These are phyloP conservation scores for Chymomyza procnemis DNA, from an alignment of 2,888 invertebrate species.

Conservation along the genomic window DNA sequence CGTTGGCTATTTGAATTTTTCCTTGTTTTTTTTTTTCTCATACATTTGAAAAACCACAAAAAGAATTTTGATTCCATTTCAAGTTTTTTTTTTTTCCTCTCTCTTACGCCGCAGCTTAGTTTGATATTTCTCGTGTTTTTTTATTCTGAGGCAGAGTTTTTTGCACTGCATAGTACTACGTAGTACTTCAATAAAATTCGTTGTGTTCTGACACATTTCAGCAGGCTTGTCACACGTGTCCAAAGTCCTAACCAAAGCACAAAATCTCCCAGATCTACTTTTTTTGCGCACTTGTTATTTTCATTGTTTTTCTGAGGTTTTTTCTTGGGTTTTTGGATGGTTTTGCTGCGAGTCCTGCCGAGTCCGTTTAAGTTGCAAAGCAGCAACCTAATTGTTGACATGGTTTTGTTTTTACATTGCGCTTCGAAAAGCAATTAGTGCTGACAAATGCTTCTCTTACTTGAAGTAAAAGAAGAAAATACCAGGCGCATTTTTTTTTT, in stretches of 20 bases:
- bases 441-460: constrained; percentile 50
- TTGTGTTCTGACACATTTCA: constrained; percentile 39
- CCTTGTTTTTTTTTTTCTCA: constrained; percentile 11
- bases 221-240: constrained; percentile 48
- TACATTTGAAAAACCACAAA: constrained; percentile 33
- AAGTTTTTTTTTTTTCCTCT: background rate
- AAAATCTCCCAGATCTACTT: constrained; percentile 18
- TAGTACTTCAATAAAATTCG: constrained; percentile 34
- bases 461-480: constrained; percentile 11
- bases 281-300: constrained; percentile 17
- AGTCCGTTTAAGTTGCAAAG: constrained; percentile 5
- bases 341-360: too few species aligned
- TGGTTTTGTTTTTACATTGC: constrained; percentile 26
- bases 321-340: background rate
- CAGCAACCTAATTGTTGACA: constrained; percentile 42
- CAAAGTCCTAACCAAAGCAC: constrained; percentile 17
- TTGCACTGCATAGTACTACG: constrained; percentile 2
- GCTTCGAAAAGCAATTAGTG: constrained; percentile 60
- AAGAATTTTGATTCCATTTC: constrained; percentile 41
- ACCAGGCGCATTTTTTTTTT: background rate
- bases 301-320: constrained; percentile 17
- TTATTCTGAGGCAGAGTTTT: constrained; percentile 7
- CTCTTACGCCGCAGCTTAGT: too few species aligned
- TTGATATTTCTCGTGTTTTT: background rate
- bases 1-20: constrained; percentile 24